Base-by-base conservation (phyloP, 2,113 vertebrate genomes). In the Camelus bactrianus region DNA sequence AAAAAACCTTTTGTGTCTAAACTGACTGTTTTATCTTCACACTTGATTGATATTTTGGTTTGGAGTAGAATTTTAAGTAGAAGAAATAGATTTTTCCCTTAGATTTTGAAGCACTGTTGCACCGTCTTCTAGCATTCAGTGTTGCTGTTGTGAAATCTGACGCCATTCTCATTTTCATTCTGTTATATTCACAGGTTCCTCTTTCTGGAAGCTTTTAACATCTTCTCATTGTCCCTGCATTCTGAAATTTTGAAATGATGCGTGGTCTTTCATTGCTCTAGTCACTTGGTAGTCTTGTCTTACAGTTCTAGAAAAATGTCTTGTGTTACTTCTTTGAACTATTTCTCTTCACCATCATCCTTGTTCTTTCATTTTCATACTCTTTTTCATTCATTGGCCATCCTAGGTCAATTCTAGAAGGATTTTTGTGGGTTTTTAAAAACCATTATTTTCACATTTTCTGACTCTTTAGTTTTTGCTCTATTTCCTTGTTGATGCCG, bases 61-160 rank as follows among this genome's bases (percentile, higher is more conserved):
- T 60, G 38, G 32, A 35, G 76, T 11, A 82, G 60, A 60, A 95
- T 67, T 91, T 94, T 93, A 87, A 92, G 50, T 93, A 80, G 42
- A 75, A 96, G 82, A 94, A 75, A 70, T 38, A 76, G 38, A 42
- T 42, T 67, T 92, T 75, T 12, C 11, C 52, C 22, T 89, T 92
- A 65, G 54, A 86, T 80, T 90, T 93, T 82, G 64, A 92, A 89
- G 35, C 8, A 72, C 83, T 42, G 3, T 60, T 52, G 13, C 12
- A 26, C 48, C 67, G 54, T 35, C 35, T 65, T 67, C 48, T 64
- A 52, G 52, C 20, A 15, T 35, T 82, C 32, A 35, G 5, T 32
- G 7, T 32, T 79, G 48, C 76, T 58, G 6, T 54, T 73, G 32
- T 48, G 28, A 83, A 87, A 77, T 65, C 12, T 87, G 60, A 30